Evolutionary conservation across 1,140 invertebrate genomes (phyloP).

Genomic region (Euura saliciscinereae): DNA sequence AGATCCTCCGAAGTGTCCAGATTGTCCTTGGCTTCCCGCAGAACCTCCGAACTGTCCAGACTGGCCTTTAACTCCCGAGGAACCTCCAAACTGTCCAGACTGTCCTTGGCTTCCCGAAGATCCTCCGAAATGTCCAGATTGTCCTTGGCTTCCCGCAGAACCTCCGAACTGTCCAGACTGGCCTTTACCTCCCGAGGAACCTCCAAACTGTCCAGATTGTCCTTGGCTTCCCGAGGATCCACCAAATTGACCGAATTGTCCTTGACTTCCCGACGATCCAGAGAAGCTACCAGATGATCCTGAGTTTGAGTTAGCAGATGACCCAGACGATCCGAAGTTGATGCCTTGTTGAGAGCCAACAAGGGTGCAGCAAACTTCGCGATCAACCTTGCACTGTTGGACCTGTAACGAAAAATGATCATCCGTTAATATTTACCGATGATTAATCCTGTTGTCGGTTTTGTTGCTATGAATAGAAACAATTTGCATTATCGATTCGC

Average conservation of each 20-base stretch:
- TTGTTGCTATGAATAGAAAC: not conserved
- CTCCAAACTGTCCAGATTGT: not conserved
- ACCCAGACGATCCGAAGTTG: not conserved
- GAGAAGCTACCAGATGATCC: conserved; percentile 4
- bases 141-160: too few relatives aligned
- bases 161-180: not conserved
- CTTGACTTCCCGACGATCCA: not conserved
- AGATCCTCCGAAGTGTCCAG: too few relatives aligned
- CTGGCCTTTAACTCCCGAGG: too few relatives aligned
- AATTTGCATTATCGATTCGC: not conserved
- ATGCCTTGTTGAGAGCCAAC: not conserved
- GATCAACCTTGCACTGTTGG: conserved; percentile 39
- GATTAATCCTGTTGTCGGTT: not conserved
- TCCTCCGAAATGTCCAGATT: too few relatives aligned
- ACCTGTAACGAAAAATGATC: conserved; percentile 34
- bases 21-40: too few relatives aligned
- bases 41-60: too few relatives aligned
- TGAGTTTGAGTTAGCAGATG: not conserved
- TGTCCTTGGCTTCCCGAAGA: too few relatives aligned
- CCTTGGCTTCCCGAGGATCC: not conserved
- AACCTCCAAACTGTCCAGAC: too few relatives aligned
- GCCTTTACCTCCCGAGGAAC: not conserved
- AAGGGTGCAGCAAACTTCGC: conserved; percentile 50
- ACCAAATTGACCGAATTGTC: not conserved
- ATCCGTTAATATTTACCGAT: not conserved